Base-by-base conservation (phyloP, 2,888 invertebrate genomes). In the Saturnia japonica region DNA sequence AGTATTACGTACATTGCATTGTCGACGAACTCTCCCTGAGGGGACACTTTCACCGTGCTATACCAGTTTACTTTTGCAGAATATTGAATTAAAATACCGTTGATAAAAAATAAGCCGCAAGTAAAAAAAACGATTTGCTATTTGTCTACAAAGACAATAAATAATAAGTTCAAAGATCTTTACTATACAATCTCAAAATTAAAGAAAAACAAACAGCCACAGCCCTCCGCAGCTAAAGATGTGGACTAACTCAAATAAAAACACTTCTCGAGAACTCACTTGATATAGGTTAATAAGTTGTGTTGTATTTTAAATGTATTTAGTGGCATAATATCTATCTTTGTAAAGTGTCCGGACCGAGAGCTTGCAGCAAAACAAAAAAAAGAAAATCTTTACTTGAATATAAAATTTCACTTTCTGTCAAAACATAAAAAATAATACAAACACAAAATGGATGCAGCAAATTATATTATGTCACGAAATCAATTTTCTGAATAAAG, bases 11-110 rank as follows among this genome's bases (percentile, higher is more conserved):
- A 28, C 57, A 60, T 28, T 60, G 57, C 4, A 28, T 28, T 28
- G 57, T 60, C 28, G 40, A n/a, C 40, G 68, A 68, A 54, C 54
- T 68, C 54, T 40, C 45, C 68, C 34, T 6, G 54, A 25, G 22
- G 14, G 28, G 40, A 71, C 60, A 71, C 80, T 81, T 81, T 80
- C 77, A 74, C 76, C 45, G 60, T 22, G 68, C 62, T 57, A 47
- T 70, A 64, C 40, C 64, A 64, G 64, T 64, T 64, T 22, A n/a
- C 64, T 64, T 60, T 64, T 2, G 19, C 62, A n/a, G 40, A 64
- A 40, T 40, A 40, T n/a, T 64, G 40, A 9, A 22, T 40, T 16
- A 62, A 62, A 40, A 40, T 0, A 28, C 25, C 64, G 2, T 40
- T 12, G n/a, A 19, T n/a, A 64, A 62, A 14, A 28, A 34, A 34